These are phyloP conservation scores for Pteruthius melanotis DNA, from an alignment of 2,113 vertebrate species.

Conservation along the genomic window DNA sequence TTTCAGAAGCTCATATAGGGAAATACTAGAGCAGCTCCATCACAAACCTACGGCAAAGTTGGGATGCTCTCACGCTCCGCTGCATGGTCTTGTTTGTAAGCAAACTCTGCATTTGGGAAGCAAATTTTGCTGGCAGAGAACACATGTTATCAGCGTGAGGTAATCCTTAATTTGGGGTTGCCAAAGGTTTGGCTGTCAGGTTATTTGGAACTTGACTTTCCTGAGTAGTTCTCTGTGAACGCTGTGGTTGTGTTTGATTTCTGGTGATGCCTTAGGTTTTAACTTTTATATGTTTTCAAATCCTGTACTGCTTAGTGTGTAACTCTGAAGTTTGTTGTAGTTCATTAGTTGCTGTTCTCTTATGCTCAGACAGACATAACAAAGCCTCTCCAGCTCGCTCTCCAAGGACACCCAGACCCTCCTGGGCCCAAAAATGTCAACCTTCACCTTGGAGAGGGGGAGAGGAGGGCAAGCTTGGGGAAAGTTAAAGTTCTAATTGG, in stretches of 20 bases:
- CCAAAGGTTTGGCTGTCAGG: neutral
- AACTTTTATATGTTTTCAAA: too few species aligned
- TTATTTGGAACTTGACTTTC: neutral
- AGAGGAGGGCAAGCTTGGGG: too few species aligned
- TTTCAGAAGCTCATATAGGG: neutral
- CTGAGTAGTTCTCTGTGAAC: neutral
- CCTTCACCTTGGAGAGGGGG: too few species aligned
- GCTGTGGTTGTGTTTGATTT: neutral
- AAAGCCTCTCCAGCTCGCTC: too few species aligned
- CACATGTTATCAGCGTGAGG: neutral
- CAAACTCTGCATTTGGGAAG: neutral
- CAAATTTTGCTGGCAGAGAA: neutral
- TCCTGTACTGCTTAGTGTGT: too few species aligned
- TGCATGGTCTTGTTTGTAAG: neutral
- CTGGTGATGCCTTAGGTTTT: too few species aligned
- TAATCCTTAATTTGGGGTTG: neutral
- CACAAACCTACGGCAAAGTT: neutral
- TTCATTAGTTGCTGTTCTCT: too few species aligned
- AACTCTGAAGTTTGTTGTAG: too few species aligned
- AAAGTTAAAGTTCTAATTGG: too few species aligned
- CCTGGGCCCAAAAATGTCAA: too few species aligned
- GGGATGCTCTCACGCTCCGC: neutral
- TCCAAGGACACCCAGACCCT: too few species aligned
- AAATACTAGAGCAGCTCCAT: neutral
- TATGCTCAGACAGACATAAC: too few species aligned